Evolutionary conservation across 2,888 invertebrate species (phyloP), one percentile per base, ranked within the genome.

Genomic region (Acrobeloides nanus): DNA sequence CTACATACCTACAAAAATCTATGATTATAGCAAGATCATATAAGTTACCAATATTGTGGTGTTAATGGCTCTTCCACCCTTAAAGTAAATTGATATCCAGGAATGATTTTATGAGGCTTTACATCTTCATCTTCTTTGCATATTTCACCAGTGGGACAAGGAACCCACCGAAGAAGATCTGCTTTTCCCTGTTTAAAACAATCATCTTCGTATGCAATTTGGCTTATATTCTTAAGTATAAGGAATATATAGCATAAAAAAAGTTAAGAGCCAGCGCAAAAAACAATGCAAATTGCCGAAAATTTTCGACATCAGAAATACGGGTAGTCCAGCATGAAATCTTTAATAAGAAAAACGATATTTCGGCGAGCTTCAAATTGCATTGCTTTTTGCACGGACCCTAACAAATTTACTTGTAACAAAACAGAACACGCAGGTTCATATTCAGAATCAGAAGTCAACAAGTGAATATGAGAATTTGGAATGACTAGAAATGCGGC

Each of bases 11-110:
- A 20, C 12, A 49, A 41, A 21, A 38, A 17, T 31, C 29, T 33
- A 48, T 5, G 18, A 4, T 3, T 12, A 12, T 17, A 29, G n/a
- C 8, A 40, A 24, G 20, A 7, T n/a, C n/a, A 8, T 10, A 37
- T 27, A 18, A 31, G 21, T n/a, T 31, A 61, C 65, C 61, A 68
- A 49, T 61, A 87, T 86, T 89, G 85, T 48, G 93, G 89, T 74
- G 89, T 86, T 61, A 84, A 83, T 51, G 84, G 82, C 76, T 92
- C 86, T 73, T 87, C 84, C 53, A 95, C 85, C 53, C 85, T 84
- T 78, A 87, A 92, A 1, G 93, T 93, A 75, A 95, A 89, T 77
- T 95, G 93, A 76, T 85, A 83, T 39, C 83, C 84, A 64, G 83
- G 83, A 10, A 93, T 81, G 2, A 93, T 88, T 80, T 87, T 86